Evolutionary conservation across 2,888 invertebrate species (phyloP), one percentile per base, ranked within the genome.

Genomic region (Raillietiella orientalis): DNA sequence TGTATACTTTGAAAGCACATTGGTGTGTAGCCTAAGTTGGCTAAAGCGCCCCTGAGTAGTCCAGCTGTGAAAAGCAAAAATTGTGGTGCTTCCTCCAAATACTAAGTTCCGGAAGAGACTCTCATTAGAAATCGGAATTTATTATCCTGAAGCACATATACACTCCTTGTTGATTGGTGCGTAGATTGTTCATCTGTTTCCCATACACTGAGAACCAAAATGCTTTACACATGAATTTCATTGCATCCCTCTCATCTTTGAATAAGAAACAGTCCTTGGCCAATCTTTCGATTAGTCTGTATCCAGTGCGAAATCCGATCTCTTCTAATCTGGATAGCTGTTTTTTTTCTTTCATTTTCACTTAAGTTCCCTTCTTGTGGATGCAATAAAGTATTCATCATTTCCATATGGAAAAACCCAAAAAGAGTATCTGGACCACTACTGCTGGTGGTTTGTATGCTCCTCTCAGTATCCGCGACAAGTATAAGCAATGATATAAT

Each of bases 171-270:
- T 96, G 90, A 48, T 96, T 96, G 14, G 96, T 96, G 34, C 82
- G 52, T 14, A 96, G 53, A 46, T 93, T 93, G 43, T 96, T 93
- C 28, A 96, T 82, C 52, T 90, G 93, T 45, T 93, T 96, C 40
- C 84, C 87, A 45, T 84, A 93, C 17, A 93, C 62, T 20, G 74
- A 65, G n/a, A 71, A 69, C 96, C 96, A 96, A 43, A 93, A 87
- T 42, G 96, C 96, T 28, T 93, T 96, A 44, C 96, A 96, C 27
- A 96, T 74, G 39, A 90, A 93, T 47, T 96, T 96, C 58, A 96
- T 75, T 16, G 75, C 77, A 39, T 96, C 93, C 28, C 96, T 46
- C 47, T 96, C 96, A 50, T 90, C 87, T 49, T 84, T 82, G 41
- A 93, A 87, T 24, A 90, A 56, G 2, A 74, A 63, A 57, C 70